Evolutionary conservation across 1,140 invertebrate genomes (phyloP), one percentile per base, ranked within the genome.

Genomic region (Bombus impatiens): DNA sequence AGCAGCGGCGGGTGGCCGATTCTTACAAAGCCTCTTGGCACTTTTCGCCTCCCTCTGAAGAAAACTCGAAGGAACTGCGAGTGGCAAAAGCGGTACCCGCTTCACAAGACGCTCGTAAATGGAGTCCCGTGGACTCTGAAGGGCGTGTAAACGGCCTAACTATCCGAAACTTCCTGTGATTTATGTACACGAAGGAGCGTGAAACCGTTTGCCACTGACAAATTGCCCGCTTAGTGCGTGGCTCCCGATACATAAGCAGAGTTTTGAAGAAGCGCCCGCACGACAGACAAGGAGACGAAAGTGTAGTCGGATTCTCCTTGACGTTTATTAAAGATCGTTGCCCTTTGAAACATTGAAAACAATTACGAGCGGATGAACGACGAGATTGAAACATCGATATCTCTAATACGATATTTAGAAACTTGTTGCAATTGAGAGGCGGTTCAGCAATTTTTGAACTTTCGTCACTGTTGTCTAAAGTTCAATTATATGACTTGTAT

Each of bases 1-100:
- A 93, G 40, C 65, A 88, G 32, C 89, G 89, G 87, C 89, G 90
- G 91, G 93, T 91, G 92, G 91, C 84, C 90, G 77, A 84, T 44
- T 67, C 65, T 62, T 18, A 53, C 62, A 78, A 79, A 65, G 70
- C 25, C 2, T 47, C 25, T 42, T 59, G 53, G 22, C 6, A 47
- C 35, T 47, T 59, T 22, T 28, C 25, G 44, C 40, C 18, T 18
- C 40, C 37, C 25, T n/a, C 3, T 25, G 72, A 68, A 67, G 82
- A 80, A 81, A 86, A 87, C 83, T 81, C 67, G 68, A 53, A 77
- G 71, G n/a, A 53, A 42, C 47, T 57, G 65, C 86, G 85, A 84
- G 82, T 62, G 1, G 81, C 35, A 77, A n/a, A 87, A 79, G 59
- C 15, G 67, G 68, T 79, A 32, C 35, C 37, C 68, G 35, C 83